phyloP scores from a whole-genome alignment of 2,113 vertebrate species.

The Microcebus griseorufus region DNA sequence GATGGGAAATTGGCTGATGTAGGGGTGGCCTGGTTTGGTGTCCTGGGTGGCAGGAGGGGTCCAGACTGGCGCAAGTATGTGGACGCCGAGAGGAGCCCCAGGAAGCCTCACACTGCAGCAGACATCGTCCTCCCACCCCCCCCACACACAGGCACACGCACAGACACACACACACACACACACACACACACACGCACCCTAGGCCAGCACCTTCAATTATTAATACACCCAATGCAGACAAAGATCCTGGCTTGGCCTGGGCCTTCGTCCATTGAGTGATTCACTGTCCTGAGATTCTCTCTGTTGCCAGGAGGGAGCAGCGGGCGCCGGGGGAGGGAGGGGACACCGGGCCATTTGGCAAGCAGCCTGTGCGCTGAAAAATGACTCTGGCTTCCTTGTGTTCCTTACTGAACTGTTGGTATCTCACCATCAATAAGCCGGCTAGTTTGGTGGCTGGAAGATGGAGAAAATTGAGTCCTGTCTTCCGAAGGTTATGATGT shows the following conservation, averaged over 20 bases:
- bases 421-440: constrained; percentile 38
- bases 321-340: neutral
- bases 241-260: constrained; percentile 50
- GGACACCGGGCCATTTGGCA: neutral
- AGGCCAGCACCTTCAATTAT: constrained; percentile 82
- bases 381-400: constrained; percentile 36
- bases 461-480: constrained; percentile 68
- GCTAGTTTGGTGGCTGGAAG: constrained; percentile 70
- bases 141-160: neutral
- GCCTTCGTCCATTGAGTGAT: constrained; percentile 46
- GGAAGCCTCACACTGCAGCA: constrained; percentile 35
- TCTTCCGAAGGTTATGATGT: constrained; percentile 78
- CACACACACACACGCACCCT: neutral
- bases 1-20: too few relatives aligned
- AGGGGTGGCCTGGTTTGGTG: neutral
- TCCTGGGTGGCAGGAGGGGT: neutral
- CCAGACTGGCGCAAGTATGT: neutral
- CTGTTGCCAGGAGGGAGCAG: constrained; percentile 54
- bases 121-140: neutral
- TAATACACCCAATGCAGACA: constrained; percentile 82
- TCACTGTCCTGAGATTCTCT: constrained; percentile 42
- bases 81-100: neutral
- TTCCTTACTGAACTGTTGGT: neutral
- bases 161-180: neutral
- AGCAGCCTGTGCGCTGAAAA: constrained; percentile 55